Evolutionary conservation across 2,113 vertebrate species (phyloP).

Genomic region (Eolophus roseicapilla): DNA sequence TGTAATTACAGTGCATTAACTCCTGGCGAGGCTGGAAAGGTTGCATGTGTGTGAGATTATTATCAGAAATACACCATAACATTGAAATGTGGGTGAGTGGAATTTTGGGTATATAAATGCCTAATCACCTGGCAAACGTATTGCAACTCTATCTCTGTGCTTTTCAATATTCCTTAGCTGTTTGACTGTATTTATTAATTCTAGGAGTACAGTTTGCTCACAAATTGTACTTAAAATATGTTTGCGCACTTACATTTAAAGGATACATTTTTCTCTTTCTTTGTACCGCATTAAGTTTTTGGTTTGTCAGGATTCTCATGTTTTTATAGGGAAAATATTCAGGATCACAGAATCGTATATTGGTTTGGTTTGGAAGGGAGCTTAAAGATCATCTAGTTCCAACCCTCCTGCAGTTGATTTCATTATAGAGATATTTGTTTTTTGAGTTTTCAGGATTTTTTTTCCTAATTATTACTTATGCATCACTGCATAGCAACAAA

Average conservation of each 20-base stretch:
- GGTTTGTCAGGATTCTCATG: not conserved
- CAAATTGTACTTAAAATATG: too few species aligned
- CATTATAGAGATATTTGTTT: not conserved
- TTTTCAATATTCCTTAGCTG: not conserved
- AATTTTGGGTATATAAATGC: not conserved
- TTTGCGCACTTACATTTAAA: not conserved
- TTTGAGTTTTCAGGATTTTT: not conserved
- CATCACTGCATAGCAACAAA: not conserved
- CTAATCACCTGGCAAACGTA: not conserved
- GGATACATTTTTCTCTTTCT: not conserved
- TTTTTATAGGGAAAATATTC: not conserved
- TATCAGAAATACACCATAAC: not conserved
- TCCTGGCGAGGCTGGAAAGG: not conserved
- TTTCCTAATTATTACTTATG: not conserved
- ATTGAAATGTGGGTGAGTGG: not conserved
- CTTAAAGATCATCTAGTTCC: not conserved
- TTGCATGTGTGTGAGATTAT: accelerated
- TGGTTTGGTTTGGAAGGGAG: not conserved
- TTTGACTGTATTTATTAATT: not conserved
- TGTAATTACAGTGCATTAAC: not conserved
- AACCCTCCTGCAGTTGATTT: not conserved
- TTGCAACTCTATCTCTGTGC: not conserved
- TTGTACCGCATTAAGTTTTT: not conserved
- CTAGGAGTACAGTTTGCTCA: not conserved
- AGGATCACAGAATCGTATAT: not conserved